Evolutionary conservation across 1,140 invertebrate genomes (phyloP), one percentile per base, ranked within the genome.

Genomic region (Brachionus calyciflorus): DNA sequence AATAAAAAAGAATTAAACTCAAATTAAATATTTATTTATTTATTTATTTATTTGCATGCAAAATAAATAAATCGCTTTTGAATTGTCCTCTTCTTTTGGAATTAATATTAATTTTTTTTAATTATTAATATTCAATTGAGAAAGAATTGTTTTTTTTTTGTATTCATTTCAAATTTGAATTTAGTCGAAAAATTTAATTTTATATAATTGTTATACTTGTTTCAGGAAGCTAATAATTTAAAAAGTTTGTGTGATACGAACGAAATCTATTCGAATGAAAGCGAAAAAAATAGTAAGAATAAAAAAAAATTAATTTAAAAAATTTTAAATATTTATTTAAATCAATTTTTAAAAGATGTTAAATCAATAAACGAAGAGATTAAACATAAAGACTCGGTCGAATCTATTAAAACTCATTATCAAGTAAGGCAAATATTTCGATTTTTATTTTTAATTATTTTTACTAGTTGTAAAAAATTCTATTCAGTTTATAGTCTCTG

Each of bases 401-500:
- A 60, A 60, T 60, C 55, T 17, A 26, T 60, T 37, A 60, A 60
- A 60, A 60, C 55, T 60, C 55, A 60, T 60, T 60, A 60, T 60
- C 55, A 60, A 37, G 55, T 60, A 60, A 60, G 30, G 30, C 19
- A 60, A 60, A 60, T 44, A 65, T 44, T 44, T 65, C 24, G 37
- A 24, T 65, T 14, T 26, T n/a, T n/a, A n/a, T n/a, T n/a, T n/a
- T n/a, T n/a, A n/a, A n/a, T n/a, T 44, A 44, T 41, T 24, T 44
- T 65, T 44, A 37, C 3, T 44, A 41, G 19, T 65, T 40, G 12
- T 44, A 17, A 30, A 44, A 44, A 24, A 44, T 44, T 41, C 26
- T 65, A 14, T 65, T 44, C 24, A 65, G 60, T 65, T 65, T 65
- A 65, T 65, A 24, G 40, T 65, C 24, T 65, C 60, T 44, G 60